Conservation (phyloP, 2,797 vertebrate genomes). For the Sciurus vulgaris region DNA sequence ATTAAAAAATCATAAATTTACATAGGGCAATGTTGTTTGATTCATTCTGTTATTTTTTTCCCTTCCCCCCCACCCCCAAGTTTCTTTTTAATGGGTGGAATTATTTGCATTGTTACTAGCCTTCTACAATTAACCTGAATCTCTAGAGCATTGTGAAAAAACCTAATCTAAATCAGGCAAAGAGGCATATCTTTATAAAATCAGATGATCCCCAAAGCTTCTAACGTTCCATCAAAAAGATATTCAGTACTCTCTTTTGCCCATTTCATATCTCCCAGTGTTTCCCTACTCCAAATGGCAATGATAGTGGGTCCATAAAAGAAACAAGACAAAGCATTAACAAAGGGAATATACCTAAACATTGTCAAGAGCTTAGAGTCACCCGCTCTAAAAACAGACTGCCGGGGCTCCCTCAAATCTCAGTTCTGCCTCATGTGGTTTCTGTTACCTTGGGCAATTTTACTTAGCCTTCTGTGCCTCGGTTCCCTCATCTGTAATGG, state of each 20-base stretch:
- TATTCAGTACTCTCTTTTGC: background rate
- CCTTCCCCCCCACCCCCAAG: no score
- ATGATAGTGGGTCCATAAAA: background rate
- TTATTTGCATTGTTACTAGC: background rate
- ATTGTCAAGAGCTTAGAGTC: background rate
- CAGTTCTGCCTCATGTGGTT: background rate
- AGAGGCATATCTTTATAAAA: background rate
- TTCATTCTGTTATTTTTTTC: no score
- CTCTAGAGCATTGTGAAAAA: background rate
- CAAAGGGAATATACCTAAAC: background rate
- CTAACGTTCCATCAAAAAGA: background rate
- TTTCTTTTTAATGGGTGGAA: background rate
- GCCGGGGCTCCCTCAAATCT: background rate
- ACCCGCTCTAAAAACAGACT: background rate
- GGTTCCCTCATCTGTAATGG: background rate
- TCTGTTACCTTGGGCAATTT: background rate
- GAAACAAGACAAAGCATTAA: background rate
- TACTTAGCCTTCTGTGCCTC: background rate
- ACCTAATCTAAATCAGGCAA: background rate
- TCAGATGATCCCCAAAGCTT: background rate
- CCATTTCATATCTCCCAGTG: background rate
- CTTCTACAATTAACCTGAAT: background rate
- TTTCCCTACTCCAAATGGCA: background rate
- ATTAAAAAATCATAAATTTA: no score
- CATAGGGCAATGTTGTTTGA: no score